Conservation (phyloP, 2,888 invertebrate species). For the Eurois occulta region DNA sequence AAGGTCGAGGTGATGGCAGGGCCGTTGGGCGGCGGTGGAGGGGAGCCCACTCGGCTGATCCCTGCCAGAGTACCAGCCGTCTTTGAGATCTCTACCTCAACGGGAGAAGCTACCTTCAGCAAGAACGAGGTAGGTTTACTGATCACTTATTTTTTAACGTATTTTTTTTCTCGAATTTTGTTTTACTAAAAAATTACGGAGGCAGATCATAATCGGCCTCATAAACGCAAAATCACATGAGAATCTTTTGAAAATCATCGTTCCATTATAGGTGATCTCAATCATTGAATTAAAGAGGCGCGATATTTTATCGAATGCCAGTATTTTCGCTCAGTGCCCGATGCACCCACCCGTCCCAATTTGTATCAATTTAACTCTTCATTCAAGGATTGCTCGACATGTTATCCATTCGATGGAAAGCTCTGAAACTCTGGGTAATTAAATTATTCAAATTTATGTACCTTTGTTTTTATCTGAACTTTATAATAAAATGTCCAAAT, state of each 20-base stretch:
- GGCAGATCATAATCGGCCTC: background rate
- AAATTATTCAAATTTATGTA: slow-evolving; percentile 38
- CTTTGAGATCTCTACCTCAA: slow-evolving; percentile 95
- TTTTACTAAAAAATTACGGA: background rate
- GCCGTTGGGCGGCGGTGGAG: slow-evolving; percentile 93
- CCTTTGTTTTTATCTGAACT: slow-evolving; percentile 6
- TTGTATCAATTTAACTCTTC: slow-evolving; percentile 68
- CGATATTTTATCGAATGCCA: slow-evolving; percentile 44
- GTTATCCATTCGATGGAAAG: slow-evolving; percentile 34
- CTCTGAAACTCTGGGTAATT: slow-evolving; percentile 41
- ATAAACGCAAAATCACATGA: background rate
- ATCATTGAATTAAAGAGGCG: slow-evolving; percentile 32
- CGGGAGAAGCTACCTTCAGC: slow-evolving; percentile 83
- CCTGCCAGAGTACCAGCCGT: slow-evolving; percentile 97
- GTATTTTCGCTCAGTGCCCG: slow-evolving; percentile 50
- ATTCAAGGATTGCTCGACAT: slow-evolving; percentile 56
- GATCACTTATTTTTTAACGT: too few relatives aligned
- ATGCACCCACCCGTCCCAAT: slow-evolving; percentile 65
- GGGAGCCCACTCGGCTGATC: slow-evolving; percentile 97
- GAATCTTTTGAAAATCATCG: background rate
- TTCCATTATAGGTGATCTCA: background rate
- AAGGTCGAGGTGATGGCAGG: slow-evolving; percentile 96
- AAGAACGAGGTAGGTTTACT: slow-evolving; percentile 83
- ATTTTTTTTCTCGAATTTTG: background rate
- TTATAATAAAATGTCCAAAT: background rate